A percentile compares a stretch with the other conserved stretches of the same genome.
These are phyloP conservation scores for Chromobotia macracanthus DNA, from an alignment of 2,797 vertebrate genomes.

Conservation along the genomic window DNA sequence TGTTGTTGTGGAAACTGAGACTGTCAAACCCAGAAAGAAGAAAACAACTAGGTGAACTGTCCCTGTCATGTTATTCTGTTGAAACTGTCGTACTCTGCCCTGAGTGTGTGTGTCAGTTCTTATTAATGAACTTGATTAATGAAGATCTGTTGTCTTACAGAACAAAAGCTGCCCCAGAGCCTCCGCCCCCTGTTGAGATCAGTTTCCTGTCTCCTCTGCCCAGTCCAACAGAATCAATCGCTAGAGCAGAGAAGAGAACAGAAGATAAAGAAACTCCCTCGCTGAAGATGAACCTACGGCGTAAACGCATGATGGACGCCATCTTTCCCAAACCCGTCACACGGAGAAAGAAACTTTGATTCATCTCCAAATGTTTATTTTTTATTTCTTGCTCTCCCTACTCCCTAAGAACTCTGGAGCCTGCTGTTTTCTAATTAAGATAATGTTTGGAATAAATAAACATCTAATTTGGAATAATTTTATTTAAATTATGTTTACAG, in stretches of 20 bases:
- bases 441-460: slow-evolving; percentile 58
- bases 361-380: slow-evolving; percentile 1
- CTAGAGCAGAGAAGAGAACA: slow-evolving; percentile 62
- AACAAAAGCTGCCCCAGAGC: slow-evolving; percentile 72
- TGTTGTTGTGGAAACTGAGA: slow-evolving; percentile 59
- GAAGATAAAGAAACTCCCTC: slow-evolving; percentile 62
- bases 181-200: slow-evolving; percentile 80
- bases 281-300: slow-evolving; percentile 75
- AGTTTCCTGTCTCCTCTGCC: slow-evolving; percentile 88
- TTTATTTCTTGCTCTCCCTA: slow-evolving; percentile 66
- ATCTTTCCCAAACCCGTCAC: slow-evolving; percentile 89
- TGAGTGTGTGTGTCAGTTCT: background rate
- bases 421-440: slow-evolving; percentile 68
- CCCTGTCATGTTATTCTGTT: background rate
- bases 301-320: slow-evolving; percentile 81
- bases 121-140: background rate
- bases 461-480: slow-evolving; percentile 82
- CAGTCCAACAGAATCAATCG: slow-evolving; percentile 73
- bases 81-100: background rate
- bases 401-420: slow-evolving; percentile 56
- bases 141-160: slow-evolving; percentile 68
- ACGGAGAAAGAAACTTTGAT: slow-evolving; percentile 88
- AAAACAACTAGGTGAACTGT: slow-evolving; percentile 77
- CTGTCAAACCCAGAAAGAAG: slow-evolving; percentile 72
- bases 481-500: slow-evolving; percentile 88